These are phyloP conservation scores for Pica pica DNA, from an alignment of 2,113 vertebrate species.

Conservation along the genomic window DNA sequence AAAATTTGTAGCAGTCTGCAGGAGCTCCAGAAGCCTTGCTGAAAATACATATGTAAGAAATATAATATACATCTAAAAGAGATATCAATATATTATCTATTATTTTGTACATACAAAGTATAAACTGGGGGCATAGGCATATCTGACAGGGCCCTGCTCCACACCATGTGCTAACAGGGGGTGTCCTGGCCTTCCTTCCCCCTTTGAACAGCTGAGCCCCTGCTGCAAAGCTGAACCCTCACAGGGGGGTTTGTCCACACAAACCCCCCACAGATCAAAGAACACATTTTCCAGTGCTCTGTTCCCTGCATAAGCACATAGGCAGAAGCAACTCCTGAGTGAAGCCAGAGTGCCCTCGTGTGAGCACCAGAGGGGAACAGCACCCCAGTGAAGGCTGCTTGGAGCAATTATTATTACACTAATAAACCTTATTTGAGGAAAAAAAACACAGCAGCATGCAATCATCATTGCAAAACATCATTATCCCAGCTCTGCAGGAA, in stretches of 20 bases:
- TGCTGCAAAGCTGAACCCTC: neutral
- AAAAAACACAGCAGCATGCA: neutral
- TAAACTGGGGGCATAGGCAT: neutral
- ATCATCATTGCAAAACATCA: neutral
- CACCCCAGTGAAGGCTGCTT: neutral
- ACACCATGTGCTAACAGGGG: too few species aligned
- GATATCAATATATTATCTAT: neutral
- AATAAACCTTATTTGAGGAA: neutral
- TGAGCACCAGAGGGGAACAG: neutral
- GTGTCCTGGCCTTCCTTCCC: neutral
- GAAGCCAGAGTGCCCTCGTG: conserved; percentile 56
- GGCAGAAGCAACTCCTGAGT: neutral
- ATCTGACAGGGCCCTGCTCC: neutral
- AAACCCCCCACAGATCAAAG: neutral
- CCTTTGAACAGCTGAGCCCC: neutral
- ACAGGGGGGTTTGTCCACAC: neutral
- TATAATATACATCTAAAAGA: too few species aligned
- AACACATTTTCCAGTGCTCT: neutral
- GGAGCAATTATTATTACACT: neutral
- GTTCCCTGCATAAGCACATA: neutral
- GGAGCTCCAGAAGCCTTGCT: neutral
- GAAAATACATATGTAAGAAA: neutral
- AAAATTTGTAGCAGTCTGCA: neutral
- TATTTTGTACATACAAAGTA: neutral
- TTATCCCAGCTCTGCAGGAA: neutral